phyloP scores from a whole-genome alignment of 2,113 vertebrate species.

The Stegostoma tigrinum region DNA sequence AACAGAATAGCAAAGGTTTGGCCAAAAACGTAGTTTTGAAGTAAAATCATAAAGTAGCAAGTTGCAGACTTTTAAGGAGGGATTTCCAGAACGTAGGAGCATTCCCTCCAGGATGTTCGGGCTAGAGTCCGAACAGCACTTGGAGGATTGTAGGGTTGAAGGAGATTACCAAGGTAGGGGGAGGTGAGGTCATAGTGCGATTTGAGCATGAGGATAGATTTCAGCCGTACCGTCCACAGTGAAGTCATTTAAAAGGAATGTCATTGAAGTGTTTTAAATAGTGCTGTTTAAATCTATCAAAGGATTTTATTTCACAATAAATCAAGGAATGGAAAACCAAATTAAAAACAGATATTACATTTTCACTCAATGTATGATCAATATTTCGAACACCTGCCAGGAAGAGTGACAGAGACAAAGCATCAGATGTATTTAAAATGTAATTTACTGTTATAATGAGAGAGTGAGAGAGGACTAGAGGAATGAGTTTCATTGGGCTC shows the following conservation, averaged over 20 bases:
- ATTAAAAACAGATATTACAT: neutral
- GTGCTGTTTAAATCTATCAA: neutral
- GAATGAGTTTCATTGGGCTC: neutral
- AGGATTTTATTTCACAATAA: neutral
- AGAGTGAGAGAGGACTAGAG: neutral
- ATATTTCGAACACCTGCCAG: neutral
- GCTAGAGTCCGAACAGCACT: neutral
- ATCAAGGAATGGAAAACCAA: neutral
- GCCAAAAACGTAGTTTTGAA: neutral
- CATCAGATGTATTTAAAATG: neutral
- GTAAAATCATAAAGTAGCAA: neutral
- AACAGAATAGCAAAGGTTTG: neutral
- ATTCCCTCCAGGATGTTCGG: neutral
- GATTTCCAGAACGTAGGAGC: neutral
- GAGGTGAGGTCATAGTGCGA: neutral
- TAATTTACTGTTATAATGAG: neutral
- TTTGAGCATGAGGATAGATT: neutral
- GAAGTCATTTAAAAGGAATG: neutral
- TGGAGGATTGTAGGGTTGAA: neutral
- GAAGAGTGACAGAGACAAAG: conserved; percentile 1
- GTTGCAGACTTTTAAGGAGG: neutral
- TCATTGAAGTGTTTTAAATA: neutral
- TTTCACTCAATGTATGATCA: neutral
- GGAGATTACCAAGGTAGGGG: neutral
- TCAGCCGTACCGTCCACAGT: neutral